Base-by-base conservation (phyloP, 2,888 invertebrate genomes). In the Rugalucina vietnamica region DNA sequence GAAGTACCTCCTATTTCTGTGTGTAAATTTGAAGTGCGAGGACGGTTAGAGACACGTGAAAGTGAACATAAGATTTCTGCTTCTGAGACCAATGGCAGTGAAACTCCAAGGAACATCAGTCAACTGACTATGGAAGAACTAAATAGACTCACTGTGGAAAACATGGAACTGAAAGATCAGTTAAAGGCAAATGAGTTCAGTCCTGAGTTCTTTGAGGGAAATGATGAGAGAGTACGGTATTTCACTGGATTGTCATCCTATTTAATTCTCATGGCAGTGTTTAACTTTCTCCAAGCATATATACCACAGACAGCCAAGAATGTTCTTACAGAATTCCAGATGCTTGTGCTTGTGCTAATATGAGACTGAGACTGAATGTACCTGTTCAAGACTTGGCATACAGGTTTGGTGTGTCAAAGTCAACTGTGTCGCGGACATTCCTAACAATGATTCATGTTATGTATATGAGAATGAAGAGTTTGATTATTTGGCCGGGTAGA, bases 401-500 rank as follows among this genome's bases (percentile, higher is more conserved):
- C 29, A n/a, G 60, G 8, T 60, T 60, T 60, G 60, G 29, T 60
- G 60, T 60, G 8, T 60, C 60, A 14, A n/a, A 60, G 24, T 27
- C 24, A 27, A 60, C 60, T 27, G 60, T 60, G 60, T 60, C 60
- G 24, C n/a, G 60, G 29, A 10, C 29, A 27, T 60, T 60, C n/a
- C 24, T 60, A n/a, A 14, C 24, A 27, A 29, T 60, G n/a, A 29
- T 60, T 12, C 60, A 60, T 60, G 60, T 60, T 14, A n/a, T 60
- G 29, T 81, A 79, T 72, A 24, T 84, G 1, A 50, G 77, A 69
- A n/a, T 87, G 54, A 77, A 77, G 21, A 69, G 21, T 27, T 69
- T 87, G 2, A 60, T 85, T 24, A 12, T 43, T n/a, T 88, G 87
- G 84, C 85, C 86, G 32, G 75, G 60, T 12, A 65, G 82, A 43